Conservation (phyloP, 1,140 invertebrate genomes). For the Heterodera schachtii region DNA sequence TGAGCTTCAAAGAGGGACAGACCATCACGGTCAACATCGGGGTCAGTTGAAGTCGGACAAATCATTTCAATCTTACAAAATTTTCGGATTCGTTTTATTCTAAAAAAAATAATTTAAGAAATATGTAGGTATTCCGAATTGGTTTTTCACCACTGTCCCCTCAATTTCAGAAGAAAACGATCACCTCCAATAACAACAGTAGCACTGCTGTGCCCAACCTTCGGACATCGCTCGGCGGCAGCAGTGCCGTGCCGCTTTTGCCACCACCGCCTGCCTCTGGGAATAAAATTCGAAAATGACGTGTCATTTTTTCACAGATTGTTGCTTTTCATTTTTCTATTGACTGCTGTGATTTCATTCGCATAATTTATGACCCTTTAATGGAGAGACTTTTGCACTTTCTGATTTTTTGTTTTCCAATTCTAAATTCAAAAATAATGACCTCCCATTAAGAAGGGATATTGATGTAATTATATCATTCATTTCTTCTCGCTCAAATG, state of each 20-base stretch:
- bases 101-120: not conserved
- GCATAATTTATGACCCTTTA: not conserved
- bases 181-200: constrained; percentile 5
- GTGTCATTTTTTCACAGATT: not conserved
- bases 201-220: not conserved
- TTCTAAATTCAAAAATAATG: too few relatives aligned
- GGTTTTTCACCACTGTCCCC: not conserved
- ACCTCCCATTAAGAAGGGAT: too few relatives aligned
- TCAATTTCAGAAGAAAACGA: constrained; percentile 39
- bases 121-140: too few relatives aligned
- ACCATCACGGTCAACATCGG: constrained; percentile 65
- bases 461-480: too few relatives aligned
- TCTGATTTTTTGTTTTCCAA: too few relatives aligned
- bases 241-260: constrained; percentile 49
- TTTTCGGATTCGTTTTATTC: too few relatives aligned
- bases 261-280: constrained; percentile 57
- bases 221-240: constrained; percentile 8
- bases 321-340: not conserved
- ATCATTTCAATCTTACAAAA: not conserved
- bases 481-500: not conserved
- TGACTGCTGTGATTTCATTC: not conserved
- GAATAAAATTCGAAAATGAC: constrained; percentile 17
- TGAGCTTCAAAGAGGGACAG: constrained; percentile 64
- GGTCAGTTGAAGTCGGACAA: constrained; percentile 19
- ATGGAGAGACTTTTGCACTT: too few relatives aligned